phyloP scores from a whole-genome alignment of 1,140 invertebrate species.

The Tigriopus japonicus region DNA sequence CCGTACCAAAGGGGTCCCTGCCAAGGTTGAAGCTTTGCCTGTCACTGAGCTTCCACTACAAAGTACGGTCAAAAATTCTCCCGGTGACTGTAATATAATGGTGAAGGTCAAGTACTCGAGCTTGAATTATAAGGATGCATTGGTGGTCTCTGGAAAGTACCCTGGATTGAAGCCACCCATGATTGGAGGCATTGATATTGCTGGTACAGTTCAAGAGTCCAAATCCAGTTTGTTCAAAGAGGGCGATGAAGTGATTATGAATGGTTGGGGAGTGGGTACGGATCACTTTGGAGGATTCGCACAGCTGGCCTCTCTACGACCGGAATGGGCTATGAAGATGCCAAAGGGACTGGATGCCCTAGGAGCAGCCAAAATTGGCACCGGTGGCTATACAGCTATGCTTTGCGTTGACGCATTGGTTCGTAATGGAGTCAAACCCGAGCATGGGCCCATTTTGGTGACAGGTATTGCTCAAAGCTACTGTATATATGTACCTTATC shows the following conservation, averaged over 20 bases:
- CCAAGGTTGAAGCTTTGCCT: background rate
- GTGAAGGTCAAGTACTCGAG: background rate
- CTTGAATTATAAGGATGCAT: background rate
- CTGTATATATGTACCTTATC: too few relatives aligned
- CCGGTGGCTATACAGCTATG: conserved; percentile 9
- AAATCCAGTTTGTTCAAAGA: background rate
- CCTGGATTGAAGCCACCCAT: background rate
- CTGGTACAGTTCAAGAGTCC: background rate
- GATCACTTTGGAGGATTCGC: conserved; percentile 10
- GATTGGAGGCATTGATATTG: background rate
- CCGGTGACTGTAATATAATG: background rate
- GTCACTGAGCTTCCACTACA: background rate
- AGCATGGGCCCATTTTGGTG: background rate
- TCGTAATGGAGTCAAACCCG: background rate
- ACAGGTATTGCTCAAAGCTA: background rate
- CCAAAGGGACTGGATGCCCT: background rate
- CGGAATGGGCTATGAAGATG: background rate
- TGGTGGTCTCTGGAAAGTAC: background rate
- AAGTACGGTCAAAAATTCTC: background rate
- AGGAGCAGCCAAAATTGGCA: conserved; percentile 8
- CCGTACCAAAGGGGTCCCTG: background rate
- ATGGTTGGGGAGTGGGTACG: conserved; percentile 6
- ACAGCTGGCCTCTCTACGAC: background rate
- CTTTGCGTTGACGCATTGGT: conserved; percentile 3
- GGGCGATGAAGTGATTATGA: background rate